phyloP scores from a whole-genome alignment of 2,113 vertebrate genomes.

The Notarius lentiginosus region DNA sequence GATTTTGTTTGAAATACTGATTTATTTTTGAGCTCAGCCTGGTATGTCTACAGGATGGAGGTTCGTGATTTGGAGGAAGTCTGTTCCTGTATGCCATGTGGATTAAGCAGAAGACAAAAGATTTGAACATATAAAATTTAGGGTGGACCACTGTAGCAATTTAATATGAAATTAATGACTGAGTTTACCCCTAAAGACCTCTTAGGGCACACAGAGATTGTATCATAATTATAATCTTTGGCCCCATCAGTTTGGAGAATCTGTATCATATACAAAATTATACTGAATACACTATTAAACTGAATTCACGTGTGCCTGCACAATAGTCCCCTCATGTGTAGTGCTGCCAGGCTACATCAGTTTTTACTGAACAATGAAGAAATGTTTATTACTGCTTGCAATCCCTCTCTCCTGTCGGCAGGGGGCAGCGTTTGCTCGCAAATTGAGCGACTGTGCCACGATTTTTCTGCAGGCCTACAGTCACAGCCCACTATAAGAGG shows the following conservation, averaged over 20 bases:
- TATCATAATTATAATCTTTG: background rate
- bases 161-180: background rate
- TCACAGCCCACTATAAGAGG: background rate
- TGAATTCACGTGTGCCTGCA: background rate
- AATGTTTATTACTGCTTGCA: background rate
- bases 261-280: background rate
- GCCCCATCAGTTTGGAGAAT: background rate
- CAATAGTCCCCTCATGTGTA: background rate
- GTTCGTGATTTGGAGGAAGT: background rate
- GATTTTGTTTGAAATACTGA: no score
- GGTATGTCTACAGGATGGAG: background rate
- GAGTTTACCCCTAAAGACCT: background rate
- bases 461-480: background rate
- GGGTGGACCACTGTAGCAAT: background rate
- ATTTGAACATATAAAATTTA: background rate
- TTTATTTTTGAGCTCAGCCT: no score
- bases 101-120: background rate
- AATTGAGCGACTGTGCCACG: background rate
- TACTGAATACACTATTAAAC: background rate
- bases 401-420: background rate
- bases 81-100: background rate
- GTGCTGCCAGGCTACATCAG: background rate
- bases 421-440: slow-evolving; percentile 23
- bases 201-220: background rate
- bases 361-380: background rate